phyloP scores from a whole-genome alignment of 2,888 invertebrate genomes.

The Tachina fera region DNA sequence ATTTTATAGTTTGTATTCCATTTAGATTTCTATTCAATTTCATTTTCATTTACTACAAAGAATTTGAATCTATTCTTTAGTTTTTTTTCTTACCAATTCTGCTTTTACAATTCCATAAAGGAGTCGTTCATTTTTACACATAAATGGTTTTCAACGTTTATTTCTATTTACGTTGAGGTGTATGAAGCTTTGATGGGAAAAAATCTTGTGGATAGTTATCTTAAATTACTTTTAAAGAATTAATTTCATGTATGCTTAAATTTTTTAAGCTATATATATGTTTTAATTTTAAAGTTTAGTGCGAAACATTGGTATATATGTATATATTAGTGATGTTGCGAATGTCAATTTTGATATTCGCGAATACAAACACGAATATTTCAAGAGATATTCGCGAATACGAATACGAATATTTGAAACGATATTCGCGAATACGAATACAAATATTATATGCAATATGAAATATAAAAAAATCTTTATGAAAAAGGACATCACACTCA shows the following conservation, averaged over 20 bases:
- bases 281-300: not conserved
- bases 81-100: constrained; percentile 39
- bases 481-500: too few relatives aligned
- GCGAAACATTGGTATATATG: not conserved
- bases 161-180: not conserved
- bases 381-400: too few relatives aligned
- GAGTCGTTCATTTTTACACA: not conserved
- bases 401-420: too few relatives aligned
- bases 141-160: constrained; percentile 1
- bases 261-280: not conserved
- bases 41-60: constrained; percentile 73
- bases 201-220: not conserved
- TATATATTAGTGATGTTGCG: too few relatives aligned
- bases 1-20: constrained; percentile 54
- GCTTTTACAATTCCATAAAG: not conserved
- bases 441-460: too few relatives aligned
- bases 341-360: too few relatives aligned
- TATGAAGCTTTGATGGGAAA: not conserved
- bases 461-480: too few relatives aligned
- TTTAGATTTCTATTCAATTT: constrained; percentile 72
- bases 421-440: too few relatives aligned
- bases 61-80: constrained; percentile 67
- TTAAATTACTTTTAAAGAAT: constrained; percentile 1
- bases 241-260: not conserved
- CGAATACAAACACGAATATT: too few relatives aligned